Evolutionary conservation across 2,888 invertebrate species (phyloP).

Genomic region (Clistopyga incitator): DNA sequence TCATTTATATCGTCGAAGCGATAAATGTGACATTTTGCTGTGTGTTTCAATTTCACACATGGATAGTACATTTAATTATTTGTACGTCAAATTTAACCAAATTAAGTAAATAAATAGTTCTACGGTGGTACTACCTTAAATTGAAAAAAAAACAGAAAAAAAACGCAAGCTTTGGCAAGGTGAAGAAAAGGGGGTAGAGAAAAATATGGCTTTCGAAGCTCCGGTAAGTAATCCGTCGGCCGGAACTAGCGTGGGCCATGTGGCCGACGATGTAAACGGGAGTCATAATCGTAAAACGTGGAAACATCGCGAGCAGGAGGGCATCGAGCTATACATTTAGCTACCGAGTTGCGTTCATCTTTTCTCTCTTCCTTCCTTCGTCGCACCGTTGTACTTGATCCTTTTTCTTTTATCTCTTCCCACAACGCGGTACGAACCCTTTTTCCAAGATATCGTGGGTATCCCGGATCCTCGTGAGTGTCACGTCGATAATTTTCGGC

Average conservation of each 20-base stretch:
- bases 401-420: slow-evolving; percentile 26
- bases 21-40: too few species aligned
- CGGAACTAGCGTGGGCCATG: slow-evolving; percentile 79
- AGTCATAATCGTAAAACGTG: slow-evolving; percentile 78
- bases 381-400: neutral
- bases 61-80: too few species aligned
- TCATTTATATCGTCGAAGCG: too few species aligned
- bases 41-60: too few species aligned
- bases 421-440: slow-evolving; percentile 26
- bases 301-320: slow-evolving; percentile 70
- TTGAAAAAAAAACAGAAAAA: neutral
- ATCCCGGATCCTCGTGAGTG: slow-evolving; percentile 7
- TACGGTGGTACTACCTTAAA: neutral
- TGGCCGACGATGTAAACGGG: slow-evolving; percentile 73
- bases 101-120: neutral
- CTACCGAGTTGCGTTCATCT: slow-evolving; percentile 34
- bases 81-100: neutral
- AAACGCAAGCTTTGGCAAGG: neutral
- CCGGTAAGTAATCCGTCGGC: slow-evolving; percentile 73
- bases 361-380: slow-evolving; percentile 32
- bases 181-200: neutral
- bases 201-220: slow-evolving; percentile 2
- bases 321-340: slow-evolving; percentile 45
- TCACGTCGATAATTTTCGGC: slow-evolving; percentile 40
- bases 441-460: slow-evolving; percentile 49